These are phyloP conservation scores for Paralvinella palmiformis DNA, from an alignment of 1,140 invertebrate genomes.

Conservation along the genomic window DNA sequence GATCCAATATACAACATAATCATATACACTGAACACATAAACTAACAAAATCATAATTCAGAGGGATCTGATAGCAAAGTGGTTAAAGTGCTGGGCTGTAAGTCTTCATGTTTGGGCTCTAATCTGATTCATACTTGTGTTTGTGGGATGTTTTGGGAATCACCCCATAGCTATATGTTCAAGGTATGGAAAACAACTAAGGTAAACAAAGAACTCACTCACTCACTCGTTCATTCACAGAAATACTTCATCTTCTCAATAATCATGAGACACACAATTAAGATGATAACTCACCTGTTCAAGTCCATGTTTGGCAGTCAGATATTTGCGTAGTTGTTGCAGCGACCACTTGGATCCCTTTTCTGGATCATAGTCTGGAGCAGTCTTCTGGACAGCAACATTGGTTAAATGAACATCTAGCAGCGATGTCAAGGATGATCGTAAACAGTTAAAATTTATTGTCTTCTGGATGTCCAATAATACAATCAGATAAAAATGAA, in stretches of 20 bases:
- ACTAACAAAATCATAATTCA: too few relatives aligned
- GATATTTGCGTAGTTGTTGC: slow-evolving; percentile 46
- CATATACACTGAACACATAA: slow-evolving; percentile 1
- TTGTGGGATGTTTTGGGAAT: too few relatives aligned
- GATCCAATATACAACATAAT: slow-evolving; percentile 14
- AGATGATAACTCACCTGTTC: slow-evolving; percentile 34
- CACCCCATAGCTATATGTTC: too few relatives aligned
- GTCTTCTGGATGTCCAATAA: not conserved
- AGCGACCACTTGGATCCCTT: slow-evolving; percentile 55
- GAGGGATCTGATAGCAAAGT: too few relatives aligned
- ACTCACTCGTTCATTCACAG: too few relatives aligned
- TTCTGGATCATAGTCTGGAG: slow-evolving; percentile 54
- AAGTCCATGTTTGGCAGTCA: slow-evolving; percentile 49
- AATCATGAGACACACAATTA: not conserved
- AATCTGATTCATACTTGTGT: too few relatives aligned
- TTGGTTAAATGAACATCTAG: slow-evolving; percentile 55
- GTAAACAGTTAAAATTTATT: not conserved
- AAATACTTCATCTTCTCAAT: too few relatives aligned
- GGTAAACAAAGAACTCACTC: too few relatives aligned
- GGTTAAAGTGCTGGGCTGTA: too few relatives aligned
- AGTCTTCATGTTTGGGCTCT: too few relatives aligned
- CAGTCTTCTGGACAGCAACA: slow-evolving; percentile 55
- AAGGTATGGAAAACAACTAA: too few relatives aligned
- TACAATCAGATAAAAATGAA: not conserved
- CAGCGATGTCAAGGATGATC: too few relatives aligned